Base-by-base conservation (phyloP, 2,113 vertebrate genomes). In the Pangasianodon gigas region DNA sequence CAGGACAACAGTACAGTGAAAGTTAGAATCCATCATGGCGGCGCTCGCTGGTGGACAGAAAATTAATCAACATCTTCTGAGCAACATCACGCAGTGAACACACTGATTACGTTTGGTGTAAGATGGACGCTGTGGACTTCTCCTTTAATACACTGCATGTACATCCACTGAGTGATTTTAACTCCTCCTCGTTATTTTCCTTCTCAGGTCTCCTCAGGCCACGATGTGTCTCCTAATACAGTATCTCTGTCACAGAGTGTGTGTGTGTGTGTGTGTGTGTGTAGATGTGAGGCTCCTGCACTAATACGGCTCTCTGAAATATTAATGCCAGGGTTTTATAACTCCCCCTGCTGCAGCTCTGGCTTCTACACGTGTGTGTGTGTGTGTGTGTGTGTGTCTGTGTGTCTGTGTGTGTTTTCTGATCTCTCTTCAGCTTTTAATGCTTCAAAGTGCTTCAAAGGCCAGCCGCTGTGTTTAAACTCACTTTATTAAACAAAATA, bases 201-300 rank as follows among this genome's bases (percentile, higher is more conserved):
- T 74, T 2, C 2, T 26, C 75, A 77, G 44, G 24, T 77, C 74
- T 21, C 7, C 44, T n/a, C 71, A 75, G 18, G 8, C 41, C 21
- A 48, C 1, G n/a, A 69, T 14, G 4, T 69, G n/a, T 16, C 46
- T 80, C 26, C 48, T 80, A 79, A 48, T 48, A 51, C 24, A 51
- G 7, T 46, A 21, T 58, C n/a, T 56, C 29, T 83, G 29, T 83
- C 11, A 4, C 8, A 6, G 19, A 51, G 6, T 83, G 89, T 52
- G 84, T 90, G 21, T 52, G 60, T 83, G 46, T 88, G 79, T 52
- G 62, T 41, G 56, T 87, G 75, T 62, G 46, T 81, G 89, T 52
- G 58, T 71, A 2, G 0, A 7, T 51, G 46, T 52, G 48, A 51
- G 24, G 48, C 46, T 80, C 6, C 46, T 80, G 26, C 77, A 80